Evolutionary conservation across 1,140 invertebrate genomes (phyloP).

Genomic region (Brachionus plicatilis): DNA sequence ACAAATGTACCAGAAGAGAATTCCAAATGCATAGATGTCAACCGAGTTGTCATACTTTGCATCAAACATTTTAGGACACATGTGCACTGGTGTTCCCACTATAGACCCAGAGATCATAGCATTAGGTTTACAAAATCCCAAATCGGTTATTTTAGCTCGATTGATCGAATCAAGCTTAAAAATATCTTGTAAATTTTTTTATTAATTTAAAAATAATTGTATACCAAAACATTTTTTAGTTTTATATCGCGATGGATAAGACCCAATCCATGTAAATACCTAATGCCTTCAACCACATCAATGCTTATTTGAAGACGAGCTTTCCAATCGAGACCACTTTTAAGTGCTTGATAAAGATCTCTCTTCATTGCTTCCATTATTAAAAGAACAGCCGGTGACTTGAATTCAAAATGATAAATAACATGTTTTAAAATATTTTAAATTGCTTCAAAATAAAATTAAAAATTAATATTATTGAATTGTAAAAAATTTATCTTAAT

Average conservation of each 20-base stretch:
- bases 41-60: conserved; percentile 73
- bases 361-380: conserved; percentile 67
- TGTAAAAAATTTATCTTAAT: too few species aligned
- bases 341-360: conserved; percentile 75
- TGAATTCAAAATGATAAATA: background rate
- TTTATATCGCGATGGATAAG: conserved; percentile 83
- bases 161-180: conserved; percentile 65
- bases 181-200: background rate
- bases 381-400: conserved; percentile 68
- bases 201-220: conserved; percentile 42
- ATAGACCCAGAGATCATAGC: conserved; percentile 74
- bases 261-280: conserved; percentile 77
- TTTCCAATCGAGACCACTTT: conserved; percentile 46
- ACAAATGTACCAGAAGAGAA: conserved; percentile 82
- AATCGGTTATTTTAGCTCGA: conserved; percentile 76
- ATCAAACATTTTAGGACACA: conserved; percentile 80
- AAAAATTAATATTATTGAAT: too few species aligned
- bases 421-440: background rate
- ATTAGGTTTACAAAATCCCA: conserved; percentile 84
- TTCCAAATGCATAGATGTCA: conserved; percentile 84
- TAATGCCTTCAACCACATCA: conserved; percentile 69
- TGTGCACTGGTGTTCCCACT: conserved; percentile 78
- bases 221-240: conserved; percentile 76
- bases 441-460: too few species aligned
- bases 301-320: conserved; percentile 64